Conservation (phyloP, 1,140 invertebrate genomes). For the Lucilia sericata region DNA sequence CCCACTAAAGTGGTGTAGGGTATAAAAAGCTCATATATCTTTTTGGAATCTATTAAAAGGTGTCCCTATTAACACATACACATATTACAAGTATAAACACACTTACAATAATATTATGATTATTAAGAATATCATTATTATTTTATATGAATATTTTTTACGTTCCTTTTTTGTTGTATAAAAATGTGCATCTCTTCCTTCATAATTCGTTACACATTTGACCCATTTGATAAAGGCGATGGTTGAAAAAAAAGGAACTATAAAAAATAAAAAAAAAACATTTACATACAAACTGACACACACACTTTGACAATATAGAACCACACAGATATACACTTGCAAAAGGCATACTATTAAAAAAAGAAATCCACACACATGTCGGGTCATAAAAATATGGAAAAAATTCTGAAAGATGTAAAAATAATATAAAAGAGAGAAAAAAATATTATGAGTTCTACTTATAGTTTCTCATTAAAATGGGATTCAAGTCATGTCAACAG, state of each 20-base stretch:
- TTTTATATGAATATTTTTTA: background rate
- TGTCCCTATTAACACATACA: background rate
- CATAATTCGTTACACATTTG: conserved; percentile 20
- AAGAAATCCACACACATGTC: background rate
- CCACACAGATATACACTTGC: background rate
- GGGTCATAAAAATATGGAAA: background rate
- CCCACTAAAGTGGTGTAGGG: too few species aligned
- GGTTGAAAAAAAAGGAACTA: background rate
- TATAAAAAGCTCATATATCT: too few species aligned
- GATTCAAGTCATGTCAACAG: conserved; percentile 28
- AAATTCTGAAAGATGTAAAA: background rate
- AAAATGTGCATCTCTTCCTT: background rate
- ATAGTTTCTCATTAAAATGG: conserved; percentile 27
- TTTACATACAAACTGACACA: background rate
- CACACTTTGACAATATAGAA: background rate
- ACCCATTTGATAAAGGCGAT: background rate
- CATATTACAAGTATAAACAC: background rate
- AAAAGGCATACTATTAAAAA: background rate
- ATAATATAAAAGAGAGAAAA: background rate
- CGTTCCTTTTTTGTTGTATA: background rate
- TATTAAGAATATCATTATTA: conserved; percentile 12
- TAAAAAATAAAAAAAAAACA: background rate
- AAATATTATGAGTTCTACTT: conserved; percentile 27
- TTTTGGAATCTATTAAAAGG: background rate
- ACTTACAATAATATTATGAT: background rate